Evolutionary conservation across 35 echinoderm and acorn worm genomes (phyloP).

Genomic region (Strongylocentrotus purpuratus): DNA sequence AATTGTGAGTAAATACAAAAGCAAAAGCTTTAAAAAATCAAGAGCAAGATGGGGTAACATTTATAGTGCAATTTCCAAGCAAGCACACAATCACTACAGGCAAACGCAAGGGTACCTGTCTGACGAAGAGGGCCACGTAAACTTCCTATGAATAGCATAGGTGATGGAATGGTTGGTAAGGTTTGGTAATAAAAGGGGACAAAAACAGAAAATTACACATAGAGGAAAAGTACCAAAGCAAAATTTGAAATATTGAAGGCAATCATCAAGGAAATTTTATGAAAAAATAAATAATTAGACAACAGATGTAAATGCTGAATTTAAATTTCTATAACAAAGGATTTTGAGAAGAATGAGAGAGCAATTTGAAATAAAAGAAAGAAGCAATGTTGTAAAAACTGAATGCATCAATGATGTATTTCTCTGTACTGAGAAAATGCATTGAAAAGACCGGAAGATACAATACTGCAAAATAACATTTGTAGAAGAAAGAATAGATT

Average conservation of each 20-base stretch:
- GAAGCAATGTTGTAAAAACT: not conserved
- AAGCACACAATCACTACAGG: not conserved
- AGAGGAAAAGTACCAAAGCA: not conserved
- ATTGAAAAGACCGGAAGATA: not conserved
- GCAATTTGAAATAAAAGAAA: not conserved
- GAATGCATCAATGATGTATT: not conserved
- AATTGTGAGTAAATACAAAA: not conserved
- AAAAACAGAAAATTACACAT: not conserved
- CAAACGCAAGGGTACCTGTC: conserved; percentile 42
- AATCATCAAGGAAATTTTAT: not conserved
- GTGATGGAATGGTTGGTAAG: not conserved
- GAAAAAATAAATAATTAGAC: not conserved
- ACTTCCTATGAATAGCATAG: not conserved
- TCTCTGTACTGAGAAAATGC: not conserved
- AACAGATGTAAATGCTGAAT: not conserved
- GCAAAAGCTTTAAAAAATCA: not conserved
- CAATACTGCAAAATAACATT: not conserved
- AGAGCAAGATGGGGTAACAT: not conserved
- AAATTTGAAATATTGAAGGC: not conserved
- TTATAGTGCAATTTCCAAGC: not conserved
- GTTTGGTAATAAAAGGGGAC: not conserved
- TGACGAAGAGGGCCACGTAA: conserved; percentile 49
- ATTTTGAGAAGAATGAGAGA: not conserved
- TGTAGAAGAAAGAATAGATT: not conserved
- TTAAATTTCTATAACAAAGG: not conserved